These are phyloP conservation scores for Pheosia gnoma DNA, from an alignment of 2,888 invertebrate genomes.

Conservation along the genomic window DNA sequence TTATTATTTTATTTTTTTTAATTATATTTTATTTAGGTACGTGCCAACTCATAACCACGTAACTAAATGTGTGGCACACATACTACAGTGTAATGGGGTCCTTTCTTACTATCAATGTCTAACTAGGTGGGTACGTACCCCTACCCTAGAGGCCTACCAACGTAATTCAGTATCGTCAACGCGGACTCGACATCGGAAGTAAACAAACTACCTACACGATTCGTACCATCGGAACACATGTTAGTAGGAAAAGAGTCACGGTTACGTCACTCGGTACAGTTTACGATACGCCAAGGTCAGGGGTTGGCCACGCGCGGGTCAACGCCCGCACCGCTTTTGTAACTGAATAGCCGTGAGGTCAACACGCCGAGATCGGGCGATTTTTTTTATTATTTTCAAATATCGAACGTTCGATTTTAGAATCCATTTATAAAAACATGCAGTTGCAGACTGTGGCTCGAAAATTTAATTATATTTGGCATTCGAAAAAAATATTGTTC, in stretches of 20 bases:
- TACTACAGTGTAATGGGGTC: too few species aligned
- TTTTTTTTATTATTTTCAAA: conserved; percentile 36
- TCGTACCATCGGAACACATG: conserved; percentile 44
- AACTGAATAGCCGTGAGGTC: conserved; percentile 75
- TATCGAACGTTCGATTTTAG: conserved; percentile 19
- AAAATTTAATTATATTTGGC: background rate
- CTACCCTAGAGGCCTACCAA: background rate
- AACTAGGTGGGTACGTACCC: too few species aligned
- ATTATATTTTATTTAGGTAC: too few species aligned
- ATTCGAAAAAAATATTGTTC: background rate
- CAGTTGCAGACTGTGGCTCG: conserved; percentile 6
- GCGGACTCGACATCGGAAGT: conserved; percentile 5
- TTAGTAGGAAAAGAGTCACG: conserved; percentile 66
- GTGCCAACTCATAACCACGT: too few species aligned
- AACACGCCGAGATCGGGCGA: conserved; percentile 45
- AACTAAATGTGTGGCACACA: too few species aligned
- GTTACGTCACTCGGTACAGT: conserved; percentile 72
- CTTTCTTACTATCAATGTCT: too few species aligned
- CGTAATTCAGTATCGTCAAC: background rate
- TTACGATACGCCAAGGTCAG: conserved; percentile 82
- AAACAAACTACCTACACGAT: conserved; percentile 15
- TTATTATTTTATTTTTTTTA: too few species aligned
- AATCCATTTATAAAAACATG: conserved; percentile 7
- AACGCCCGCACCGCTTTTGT: conserved; percentile 75
- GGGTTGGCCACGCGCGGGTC: conserved; percentile 80